Evolutionary conservation across 2,113 vertebrate species (phyloP).

Genomic region (Epinephelus cyanopodus): DNA sequence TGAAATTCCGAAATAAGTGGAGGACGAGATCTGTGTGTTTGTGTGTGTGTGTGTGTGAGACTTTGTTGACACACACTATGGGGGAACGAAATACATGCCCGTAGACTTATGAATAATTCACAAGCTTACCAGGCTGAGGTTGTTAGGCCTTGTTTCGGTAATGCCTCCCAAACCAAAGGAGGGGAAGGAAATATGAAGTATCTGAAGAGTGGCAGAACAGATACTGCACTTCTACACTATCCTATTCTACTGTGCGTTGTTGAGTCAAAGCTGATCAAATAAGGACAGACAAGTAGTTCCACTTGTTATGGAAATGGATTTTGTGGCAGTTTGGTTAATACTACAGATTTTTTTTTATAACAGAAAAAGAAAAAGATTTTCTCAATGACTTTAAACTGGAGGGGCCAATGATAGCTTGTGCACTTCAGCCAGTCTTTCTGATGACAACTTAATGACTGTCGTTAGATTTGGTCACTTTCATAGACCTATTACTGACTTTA

Average conservation of each 20-base stretch:
- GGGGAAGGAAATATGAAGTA: conserved; percentile 17
- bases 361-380: neutral
- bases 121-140: conserved; percentile 36
- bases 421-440: neutral
- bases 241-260: neutral
- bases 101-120: conserved; percentile 65
- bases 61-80: conserved; percentile 30
- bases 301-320: neutral
- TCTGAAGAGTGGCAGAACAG: neutral
- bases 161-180: conserved; percentile 44
- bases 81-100: conserved; percentile 38
- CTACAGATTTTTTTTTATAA: neutral
- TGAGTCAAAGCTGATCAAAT: conserved; percentile 10
- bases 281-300: neutral
- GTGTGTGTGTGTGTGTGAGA: neutral
- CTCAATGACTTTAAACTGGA: neutral
- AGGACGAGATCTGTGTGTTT: neutral
- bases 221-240: neutral
- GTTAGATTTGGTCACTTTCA: neutral
- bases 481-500: neutral
- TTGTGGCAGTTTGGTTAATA: neutral
- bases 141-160: conserved; percentile 51
- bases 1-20: conserved; percentile 20
- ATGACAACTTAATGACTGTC: neutral
- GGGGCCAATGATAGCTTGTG: neutral